phyloP scores from a whole-genome alignment of 1,140 invertebrate genomes.

The Drosophila miranda region DNA sequence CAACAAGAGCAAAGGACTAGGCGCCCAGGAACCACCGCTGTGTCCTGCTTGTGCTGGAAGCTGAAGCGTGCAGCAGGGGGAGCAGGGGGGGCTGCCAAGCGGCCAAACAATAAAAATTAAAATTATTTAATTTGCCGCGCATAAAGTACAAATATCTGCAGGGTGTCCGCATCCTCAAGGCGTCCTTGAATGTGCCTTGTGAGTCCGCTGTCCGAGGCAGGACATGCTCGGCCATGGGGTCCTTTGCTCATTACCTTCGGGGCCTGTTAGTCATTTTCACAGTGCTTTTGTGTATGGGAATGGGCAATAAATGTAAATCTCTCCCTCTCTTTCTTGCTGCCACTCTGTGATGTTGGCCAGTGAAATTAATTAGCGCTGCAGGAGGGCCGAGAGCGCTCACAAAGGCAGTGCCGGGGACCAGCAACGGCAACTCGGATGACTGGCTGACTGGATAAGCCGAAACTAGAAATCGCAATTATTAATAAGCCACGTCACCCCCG shows the following conservation, averaged over 20 bases:
- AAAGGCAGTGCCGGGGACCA: constrained; percentile 5
- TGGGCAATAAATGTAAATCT: constrained; percentile 78
- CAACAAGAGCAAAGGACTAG: constrained; percentile 42
- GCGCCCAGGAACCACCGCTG: constrained; percentile 49
- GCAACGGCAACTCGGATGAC: neutral
- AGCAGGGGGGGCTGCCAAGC: constrained; percentile 24
- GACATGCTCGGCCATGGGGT: neutral
- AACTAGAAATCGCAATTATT: constrained; percentile 72
- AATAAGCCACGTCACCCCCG: constrained; percentile 43
- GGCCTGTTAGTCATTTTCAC: constrained; percentile 59
- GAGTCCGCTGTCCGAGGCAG: too few relatives aligned
- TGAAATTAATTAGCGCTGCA: constrained; percentile 80
- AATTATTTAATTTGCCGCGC: constrained; percentile 79
- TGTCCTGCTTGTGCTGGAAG: constrained; percentile 14
- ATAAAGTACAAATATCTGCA: constrained; percentile 71
- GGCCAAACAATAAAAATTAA: constrained; percentile 79
- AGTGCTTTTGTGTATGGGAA: constrained; percentile 22
- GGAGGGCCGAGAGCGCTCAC: constrained; percentile 51
- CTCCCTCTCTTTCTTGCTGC: constrained; percentile 8
- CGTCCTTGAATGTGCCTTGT: constrained; percentile 37
- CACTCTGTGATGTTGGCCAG: constrained; percentile 60
- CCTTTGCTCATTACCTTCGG: constrained; percentile 60
- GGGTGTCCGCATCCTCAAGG: constrained; percentile 53
- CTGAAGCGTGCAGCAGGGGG: neutral
- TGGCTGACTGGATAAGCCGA: constrained; percentile 35